Conservation (phyloP, 2,113 vertebrate species). For the Ramphastos sulfuratus region DNA sequence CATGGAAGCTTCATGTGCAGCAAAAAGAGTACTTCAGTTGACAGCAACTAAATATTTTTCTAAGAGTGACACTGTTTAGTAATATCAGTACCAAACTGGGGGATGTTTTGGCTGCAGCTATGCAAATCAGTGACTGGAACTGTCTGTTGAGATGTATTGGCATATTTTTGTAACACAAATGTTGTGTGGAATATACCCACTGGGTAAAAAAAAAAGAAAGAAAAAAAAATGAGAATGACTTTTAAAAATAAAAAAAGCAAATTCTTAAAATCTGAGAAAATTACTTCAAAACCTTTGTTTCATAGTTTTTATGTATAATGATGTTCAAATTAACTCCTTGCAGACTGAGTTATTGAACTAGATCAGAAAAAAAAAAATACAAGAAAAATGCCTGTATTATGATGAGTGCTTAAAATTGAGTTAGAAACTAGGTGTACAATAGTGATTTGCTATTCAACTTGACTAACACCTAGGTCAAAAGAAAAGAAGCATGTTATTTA, state of each 20-base stretch:
- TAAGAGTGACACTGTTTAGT: constrained; percentile 22
- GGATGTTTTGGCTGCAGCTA: constrained; percentile 29
- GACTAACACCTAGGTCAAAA: not conserved
- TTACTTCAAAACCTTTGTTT: not conserved
- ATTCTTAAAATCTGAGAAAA: not conserved
- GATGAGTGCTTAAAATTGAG: not conserved
- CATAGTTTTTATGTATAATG: not conserved
- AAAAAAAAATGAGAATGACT: not conserved
- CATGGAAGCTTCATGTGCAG: not conserved
- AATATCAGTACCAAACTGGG: constrained; percentile 22
- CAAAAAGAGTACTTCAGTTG: not conserved
- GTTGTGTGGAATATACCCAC: not conserved
- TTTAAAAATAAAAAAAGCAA: not conserved
- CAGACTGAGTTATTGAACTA: not conserved
- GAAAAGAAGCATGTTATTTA: not conserved
- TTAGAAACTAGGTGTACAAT: not conserved
- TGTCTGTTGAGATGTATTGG: not conserved
- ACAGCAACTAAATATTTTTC: constrained; percentile 21
- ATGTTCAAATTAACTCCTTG: not conserved
- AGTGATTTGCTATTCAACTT: not conserved
- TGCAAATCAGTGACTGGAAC: constrained; percentile 17
- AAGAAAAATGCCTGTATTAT: not conserved
- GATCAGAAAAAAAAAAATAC: not conserved
- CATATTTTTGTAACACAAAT: not conserved
- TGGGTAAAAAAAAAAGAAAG: not conserved